Evolutionary conservation across 2,113 vertebrate species (phyloP).

Genomic region (Pluvialis apricaria): DNA sequence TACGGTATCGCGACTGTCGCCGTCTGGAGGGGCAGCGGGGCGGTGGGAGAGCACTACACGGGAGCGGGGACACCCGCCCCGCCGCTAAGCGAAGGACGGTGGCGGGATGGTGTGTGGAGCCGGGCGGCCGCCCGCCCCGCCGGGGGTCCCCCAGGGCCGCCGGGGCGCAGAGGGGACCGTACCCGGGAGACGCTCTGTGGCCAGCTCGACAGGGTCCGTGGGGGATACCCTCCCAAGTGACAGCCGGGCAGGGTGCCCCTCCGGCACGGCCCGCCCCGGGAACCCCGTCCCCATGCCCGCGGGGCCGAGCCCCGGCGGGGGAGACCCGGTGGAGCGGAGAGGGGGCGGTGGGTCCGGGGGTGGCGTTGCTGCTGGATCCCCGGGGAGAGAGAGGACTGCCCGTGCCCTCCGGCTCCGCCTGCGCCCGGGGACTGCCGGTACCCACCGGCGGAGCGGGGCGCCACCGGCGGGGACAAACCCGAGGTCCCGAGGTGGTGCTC

Average conservation of each 20-base stretch:
- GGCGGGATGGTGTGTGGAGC: neutral
- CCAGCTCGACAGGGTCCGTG: neutral
- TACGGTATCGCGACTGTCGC: rapidly evolving
- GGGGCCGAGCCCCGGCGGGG: neutral
- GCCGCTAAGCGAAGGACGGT: neutral
- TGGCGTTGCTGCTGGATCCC: neutral
- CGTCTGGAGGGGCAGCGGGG: neutral
- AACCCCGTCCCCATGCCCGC: neutral
- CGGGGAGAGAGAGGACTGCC: neutral
- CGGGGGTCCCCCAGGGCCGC: neutral
- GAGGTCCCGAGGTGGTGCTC: neutral
- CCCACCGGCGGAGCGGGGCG: too few relatives aligned
- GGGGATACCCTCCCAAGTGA: too few relatives aligned
- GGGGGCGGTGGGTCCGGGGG: neutral
- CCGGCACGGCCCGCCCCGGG: neutral
- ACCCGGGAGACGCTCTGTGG: neutral
- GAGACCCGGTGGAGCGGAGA: too few relatives aligned
- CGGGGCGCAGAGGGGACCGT: too few relatives aligned
- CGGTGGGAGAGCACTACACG: neutral
- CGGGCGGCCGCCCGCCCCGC: neutral
- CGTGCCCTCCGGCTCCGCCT: neutral
- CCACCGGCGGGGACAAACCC: neutral
- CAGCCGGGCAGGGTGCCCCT: neutral
- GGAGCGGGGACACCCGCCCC: too few relatives aligned
- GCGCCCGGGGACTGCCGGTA: neutral